Evolutionary conservation across 2,888 invertebrate species (phyloP), one percentile per base, ranked within the genome.

Genomic region (Baccha elongata): DNA sequence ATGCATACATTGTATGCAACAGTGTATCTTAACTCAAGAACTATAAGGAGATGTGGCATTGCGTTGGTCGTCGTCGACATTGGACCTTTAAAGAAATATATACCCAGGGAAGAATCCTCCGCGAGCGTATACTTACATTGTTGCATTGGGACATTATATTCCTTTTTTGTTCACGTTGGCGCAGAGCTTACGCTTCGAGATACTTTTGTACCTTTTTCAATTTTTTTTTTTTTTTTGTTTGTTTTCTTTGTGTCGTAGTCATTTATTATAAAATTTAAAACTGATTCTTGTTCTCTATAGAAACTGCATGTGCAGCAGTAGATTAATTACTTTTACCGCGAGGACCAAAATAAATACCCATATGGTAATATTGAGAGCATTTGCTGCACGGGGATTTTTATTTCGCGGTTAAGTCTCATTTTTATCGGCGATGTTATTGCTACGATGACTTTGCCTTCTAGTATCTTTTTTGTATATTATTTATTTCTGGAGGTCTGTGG

Each of bases 191-290:
- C 53, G 35, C 53, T 35, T 53, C 3, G 17, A 35, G 53, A 53
- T 53, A 8, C 53, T 17, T 52, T 52, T 32, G 1, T 15, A 29
- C 15, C 17, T 52, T 29, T 32, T 52, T 52, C 15, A 13, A 1
- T 32, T 32, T 37, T 44, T 55, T 8, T 21, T 23, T 2, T n/a
- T 42, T n/a, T 4, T 21, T 13, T 23, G 21, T 5, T 1, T 21
- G 6, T 42, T 19, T 35, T 29, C 50, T 55, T 44, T 35, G 48
- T 19, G 21, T 68, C 23, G 46, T 35, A 65, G 71, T 76, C 81
- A 81, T 81, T 81, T 81, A 76, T 81, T 81, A 75, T 75, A 67
- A 75, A 69, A n/a, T 53, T 75, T 75, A 65, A 62, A 74, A 69
- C 64, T 50, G 64, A 69, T 29, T 19, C 11, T 10, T 21, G 19